These are phyloP conservation scores for Dexiosoma caninum DNA, from an alignment of 2,888 invertebrate genomes.

Conservation along the genomic window DNA sequence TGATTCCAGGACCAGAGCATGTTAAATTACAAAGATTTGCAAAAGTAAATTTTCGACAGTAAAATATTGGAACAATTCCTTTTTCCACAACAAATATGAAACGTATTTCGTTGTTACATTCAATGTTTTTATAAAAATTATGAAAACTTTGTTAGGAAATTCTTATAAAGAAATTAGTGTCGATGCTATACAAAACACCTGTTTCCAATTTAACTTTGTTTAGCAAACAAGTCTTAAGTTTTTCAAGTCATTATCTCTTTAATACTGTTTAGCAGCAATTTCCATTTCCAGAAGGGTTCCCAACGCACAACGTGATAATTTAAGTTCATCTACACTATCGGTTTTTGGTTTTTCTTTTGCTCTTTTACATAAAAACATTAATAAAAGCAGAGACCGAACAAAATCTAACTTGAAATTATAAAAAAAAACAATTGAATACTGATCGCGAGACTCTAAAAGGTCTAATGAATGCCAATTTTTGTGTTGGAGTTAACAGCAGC, in stretches of 20 bases:
- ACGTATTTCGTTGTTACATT: no score
- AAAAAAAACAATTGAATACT: slow-evolving; percentile 60
- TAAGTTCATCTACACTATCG: slow-evolving; percentile 10
- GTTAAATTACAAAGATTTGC: no score
- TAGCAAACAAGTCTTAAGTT: slow-evolving; percentile 21
- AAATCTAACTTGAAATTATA: slow-evolving; percentile 53
- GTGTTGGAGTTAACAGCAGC: slow-evolving; percentile 18
- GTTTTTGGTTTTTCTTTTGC: not conserved
- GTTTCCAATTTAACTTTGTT: slow-evolving; percentile 37
- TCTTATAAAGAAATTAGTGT: not conserved
- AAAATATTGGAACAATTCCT: no score
- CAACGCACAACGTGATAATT: slow-evolving; percentile 33
- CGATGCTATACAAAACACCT: slow-evolving; percentile 44
- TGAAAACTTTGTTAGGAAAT: not conserved
- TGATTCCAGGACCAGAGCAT: no score
- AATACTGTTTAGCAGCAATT: slow-evolving; percentile 16
- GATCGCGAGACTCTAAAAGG: slow-evolving; percentile 48
- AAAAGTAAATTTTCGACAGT: no score
- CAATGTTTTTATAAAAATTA: no score
- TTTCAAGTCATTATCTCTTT: slow-evolving; percentile 25
- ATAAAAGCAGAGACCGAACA: not conserved
- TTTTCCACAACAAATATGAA: no score
- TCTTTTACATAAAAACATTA: slow-evolving; percentile 7
- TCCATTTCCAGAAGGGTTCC: slow-evolving; percentile 30
- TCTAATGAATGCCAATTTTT: not conserved